Base-by-base conservation (phyloP, 2,888 invertebrate species). In the Parochlus steinenii region DNA sequence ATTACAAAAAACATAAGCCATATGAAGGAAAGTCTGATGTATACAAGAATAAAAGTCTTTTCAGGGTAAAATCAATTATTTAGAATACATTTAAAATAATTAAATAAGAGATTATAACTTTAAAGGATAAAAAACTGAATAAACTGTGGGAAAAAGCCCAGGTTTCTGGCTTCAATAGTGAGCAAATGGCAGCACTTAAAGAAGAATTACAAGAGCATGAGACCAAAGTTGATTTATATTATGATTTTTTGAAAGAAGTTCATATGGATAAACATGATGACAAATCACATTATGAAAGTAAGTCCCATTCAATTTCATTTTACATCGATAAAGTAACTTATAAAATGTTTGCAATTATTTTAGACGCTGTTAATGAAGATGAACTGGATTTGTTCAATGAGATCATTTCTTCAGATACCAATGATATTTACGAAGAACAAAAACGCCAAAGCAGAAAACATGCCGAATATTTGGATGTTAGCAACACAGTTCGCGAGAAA, bases 121-220 rank as follows among this genome's bases (percentile, higher is more conserved):
- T n/a, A n/a, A 81, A 79, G 55, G 92, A 93, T 54, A 85, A 85
- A 48, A 89, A 86, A 54, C 56, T 93, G 3, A 86, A 82, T 51
- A 77, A 78, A 51, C 59, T 93, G 5, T 92, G 92, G 92, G 67
- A 74, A 22, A 87, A 87, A 53, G 92, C 90, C 0, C 83, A 86
- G 61, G 59, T 68, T 16, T 74, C 83, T 17, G 90, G 89, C n/a
- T 89, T 90, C 51, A 76, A 78, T 15, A 71, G 72, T 40, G 78
- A 81, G 43, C 90, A 93, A 56, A 53, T 93, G 28, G 63, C 73
- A 39, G 72, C 83, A 1, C 55, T 93, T 11, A 80, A 77, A 49
- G 82, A 90, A 53, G 93, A 93, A 57, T 90, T 93, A 50, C 59
- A 62, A 14, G 90, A 92, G 54, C 89, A 93, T 50, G 87, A 92